These are phyloP conservation scores for Pachycephala philippinensis DNA, from an alignment of 2,113 vertebrate genomes.

Conservation along the genomic window DNA sequence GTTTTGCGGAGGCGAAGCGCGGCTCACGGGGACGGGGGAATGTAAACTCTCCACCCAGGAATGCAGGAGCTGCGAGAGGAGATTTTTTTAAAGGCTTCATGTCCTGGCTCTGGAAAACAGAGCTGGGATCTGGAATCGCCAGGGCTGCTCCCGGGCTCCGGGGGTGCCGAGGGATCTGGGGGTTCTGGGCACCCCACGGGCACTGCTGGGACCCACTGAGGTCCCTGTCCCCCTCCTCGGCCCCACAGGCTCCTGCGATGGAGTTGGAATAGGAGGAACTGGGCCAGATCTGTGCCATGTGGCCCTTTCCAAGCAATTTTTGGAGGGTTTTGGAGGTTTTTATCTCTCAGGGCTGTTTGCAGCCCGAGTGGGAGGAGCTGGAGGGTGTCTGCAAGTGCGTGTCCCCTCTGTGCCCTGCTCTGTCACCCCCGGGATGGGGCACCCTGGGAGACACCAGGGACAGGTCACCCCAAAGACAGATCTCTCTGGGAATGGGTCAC, in stretches of 20 bases:
- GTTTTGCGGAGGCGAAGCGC: not conserved
- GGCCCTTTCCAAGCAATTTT: not conserved
- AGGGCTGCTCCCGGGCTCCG: fast-evolving
- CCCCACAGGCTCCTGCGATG: not conserved
- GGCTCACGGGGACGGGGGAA: not conserved
- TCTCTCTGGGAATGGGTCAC: not conserved
- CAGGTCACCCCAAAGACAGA: not conserved
- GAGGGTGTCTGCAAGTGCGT: not conserved
- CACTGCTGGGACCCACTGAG: not conserved
- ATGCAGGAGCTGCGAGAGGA: constrained; percentile 1
- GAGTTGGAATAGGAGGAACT: not conserved
- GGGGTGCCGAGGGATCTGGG: not conserved
- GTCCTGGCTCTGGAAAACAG: not conserved
- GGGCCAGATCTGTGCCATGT: not conserved
- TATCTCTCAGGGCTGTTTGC: not conserved
- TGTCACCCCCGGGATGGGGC: not conserved
- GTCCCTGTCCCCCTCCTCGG: fast-evolving
- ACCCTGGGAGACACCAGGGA: not conserved
- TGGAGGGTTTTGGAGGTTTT: fast-evolving
- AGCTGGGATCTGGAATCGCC: not conserved
- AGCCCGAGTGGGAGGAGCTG: not conserved
- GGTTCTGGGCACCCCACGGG: not conserved
- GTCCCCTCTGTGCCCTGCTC: not conserved
- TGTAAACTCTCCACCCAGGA: constrained; percentile 58
- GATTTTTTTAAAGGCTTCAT: not conserved